Base-by-base conservation (phyloP, 2,888 invertebrate genomes). In the Cheiracanthium punctorium region DNA sequence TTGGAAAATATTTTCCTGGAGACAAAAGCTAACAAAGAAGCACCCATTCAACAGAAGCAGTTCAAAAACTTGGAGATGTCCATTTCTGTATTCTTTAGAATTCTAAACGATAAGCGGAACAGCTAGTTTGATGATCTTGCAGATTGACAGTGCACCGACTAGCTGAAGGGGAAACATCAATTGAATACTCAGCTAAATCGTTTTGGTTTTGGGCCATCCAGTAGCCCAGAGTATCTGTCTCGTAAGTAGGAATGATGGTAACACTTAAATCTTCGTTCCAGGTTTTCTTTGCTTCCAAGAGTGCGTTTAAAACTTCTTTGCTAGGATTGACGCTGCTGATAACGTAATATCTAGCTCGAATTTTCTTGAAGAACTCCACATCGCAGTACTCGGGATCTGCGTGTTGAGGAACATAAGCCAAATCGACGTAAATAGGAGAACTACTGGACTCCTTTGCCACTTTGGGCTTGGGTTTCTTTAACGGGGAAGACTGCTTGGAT, bases 151-250 rank as follows among this genome's bases (percentile, higher is more conserved):
- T 98, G 93, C 98, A 98, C 79, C 98, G 94, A 88, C 97, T 97
- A 77, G 98, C 98, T 33, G 98, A 98, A 43, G 98, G 98, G 24
- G 98, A 97, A 52, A 99, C 93, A 91, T 98, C 98, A 90, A 99
- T 97, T 92, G 96, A 97, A 91, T 96, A 95, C 91, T 96, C 96
- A 87, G 96, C 95, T 82, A 98, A 93, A 14, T 96, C 94, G 91
- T 98, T 98, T 92, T 97, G 97, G 92, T 98, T 97, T 91, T 97
- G 96, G 0, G 97, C 96, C 90, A 98, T 97, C 98, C 98, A 98
- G 92, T 97, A 97, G 91, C 97, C 97, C 89, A 99, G 94, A 10
- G 97, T 96, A 91, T 98, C 98, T 29, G 98, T 98, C 92, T 98
- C 98, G 91, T 98, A 98, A 5, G 98, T 98, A 85, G 98, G 98